These are phyloP conservation scores for Trichogramma evanescens DNA, from an alignment of 2,888 invertebrate species.

Conservation along the genomic window DNA sequence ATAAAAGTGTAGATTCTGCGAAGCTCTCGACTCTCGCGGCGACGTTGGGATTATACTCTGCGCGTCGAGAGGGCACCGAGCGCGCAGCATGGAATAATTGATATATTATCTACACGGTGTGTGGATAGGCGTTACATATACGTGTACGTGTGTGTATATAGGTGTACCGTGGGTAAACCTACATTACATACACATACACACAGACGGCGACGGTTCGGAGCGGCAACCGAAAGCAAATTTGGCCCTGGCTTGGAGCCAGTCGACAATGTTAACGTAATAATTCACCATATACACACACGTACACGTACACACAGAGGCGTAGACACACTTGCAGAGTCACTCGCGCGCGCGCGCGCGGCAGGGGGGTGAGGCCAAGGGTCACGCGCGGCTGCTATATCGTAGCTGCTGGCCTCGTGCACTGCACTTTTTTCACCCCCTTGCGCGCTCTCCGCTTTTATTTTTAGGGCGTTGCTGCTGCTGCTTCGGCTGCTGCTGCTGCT, in stretches of 20 bases:
- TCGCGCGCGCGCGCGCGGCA: background rate
- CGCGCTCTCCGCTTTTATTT: background rate
- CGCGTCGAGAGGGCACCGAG: no score
- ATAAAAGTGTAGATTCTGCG: no score
- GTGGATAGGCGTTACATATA: background rate
- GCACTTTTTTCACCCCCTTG: no score
- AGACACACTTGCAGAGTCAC: background rate
- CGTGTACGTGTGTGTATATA: background rate
- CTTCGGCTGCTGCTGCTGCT: no score
- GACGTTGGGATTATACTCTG: no score
- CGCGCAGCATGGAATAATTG: no score
- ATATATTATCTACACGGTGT: background rate
- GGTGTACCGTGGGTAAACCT: background rate
- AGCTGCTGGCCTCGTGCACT: background rate
- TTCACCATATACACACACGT: conserved; percentile 1
- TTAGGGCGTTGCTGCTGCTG: no score
- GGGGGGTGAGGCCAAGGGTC: background rate
- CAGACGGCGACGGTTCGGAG: background rate
- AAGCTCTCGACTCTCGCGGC: no score
- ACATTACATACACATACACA: background rate
- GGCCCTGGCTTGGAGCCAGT: conserved; percentile 6
- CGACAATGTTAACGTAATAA: conserved; percentile 11
- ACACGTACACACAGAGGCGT: background rate
- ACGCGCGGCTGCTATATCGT: background rate
- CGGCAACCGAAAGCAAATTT: no score